Evolutionary conservation across 2,113 vertebrate species (phyloP).

Genomic region (Crypturellus undulatus): DNA sequence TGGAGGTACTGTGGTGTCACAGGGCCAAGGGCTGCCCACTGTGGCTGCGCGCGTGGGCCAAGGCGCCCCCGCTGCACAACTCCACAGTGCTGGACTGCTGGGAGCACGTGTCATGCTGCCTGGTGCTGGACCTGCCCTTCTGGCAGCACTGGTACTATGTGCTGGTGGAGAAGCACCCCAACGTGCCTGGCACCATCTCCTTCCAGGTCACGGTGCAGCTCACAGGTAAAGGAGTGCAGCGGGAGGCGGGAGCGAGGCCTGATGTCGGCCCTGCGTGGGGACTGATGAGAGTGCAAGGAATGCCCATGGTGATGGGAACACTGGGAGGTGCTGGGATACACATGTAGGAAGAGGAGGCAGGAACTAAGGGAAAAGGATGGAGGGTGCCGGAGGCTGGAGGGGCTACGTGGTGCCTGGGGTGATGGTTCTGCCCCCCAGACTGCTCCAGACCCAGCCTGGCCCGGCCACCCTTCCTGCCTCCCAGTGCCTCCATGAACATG

Average conservation of each 20-base stretch:
- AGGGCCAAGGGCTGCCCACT: constrained; percentile 84
- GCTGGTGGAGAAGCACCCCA: constrained; percentile 88
- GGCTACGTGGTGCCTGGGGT: not conserved
- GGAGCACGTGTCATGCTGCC: constrained; percentile 82
- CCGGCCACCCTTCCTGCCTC: constrained; percentile 77
- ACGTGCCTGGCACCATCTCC: constrained; percentile 78
- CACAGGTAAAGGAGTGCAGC: constrained; percentile 83
- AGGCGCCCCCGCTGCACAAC: constrained; percentile 95
- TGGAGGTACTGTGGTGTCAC: constrained; percentile 89
- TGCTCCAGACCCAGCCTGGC: constrained; percentile 87
- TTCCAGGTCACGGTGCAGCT: constrained; percentile 92
- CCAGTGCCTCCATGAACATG: constrained; percentile 93
- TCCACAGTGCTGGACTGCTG: constrained; percentile 90
- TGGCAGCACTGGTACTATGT: constrained; percentile 99
- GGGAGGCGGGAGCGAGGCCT: not conserved
- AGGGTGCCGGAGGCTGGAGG: not conserved
- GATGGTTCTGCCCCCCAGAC: constrained; percentile 75
- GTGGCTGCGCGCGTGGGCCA: constrained; percentile 89
- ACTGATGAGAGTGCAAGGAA: not conserved
- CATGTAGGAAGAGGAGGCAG: not conserved
- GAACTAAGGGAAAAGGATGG: not conserved
- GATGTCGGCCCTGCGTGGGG: not conserved
- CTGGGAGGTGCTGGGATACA: not conserved
- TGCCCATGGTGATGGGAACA: not conserved
- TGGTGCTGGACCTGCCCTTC: constrained; percentile 86